Conservation (phyloP, 2,797 vertebrate species). For the Xenentodon cancila region DNA sequence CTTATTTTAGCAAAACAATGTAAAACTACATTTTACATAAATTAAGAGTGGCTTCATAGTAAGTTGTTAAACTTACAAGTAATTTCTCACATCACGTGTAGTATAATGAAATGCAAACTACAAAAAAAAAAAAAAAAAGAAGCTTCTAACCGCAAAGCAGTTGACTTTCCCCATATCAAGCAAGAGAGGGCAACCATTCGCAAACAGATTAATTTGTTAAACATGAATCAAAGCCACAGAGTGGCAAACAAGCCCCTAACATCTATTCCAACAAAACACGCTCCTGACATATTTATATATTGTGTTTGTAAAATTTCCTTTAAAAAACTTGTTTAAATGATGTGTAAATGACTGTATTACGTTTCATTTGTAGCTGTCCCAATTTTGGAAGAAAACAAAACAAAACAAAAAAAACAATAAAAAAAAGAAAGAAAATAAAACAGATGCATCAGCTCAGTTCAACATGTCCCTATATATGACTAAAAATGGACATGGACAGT, state of each 20-base stretch:
- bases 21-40: neutral
- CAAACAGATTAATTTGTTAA: neutral
- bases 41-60: neutral
- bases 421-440: neutral
- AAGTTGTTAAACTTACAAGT: neutral
- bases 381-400: neutral
- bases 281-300: neutral
- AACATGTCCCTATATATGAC: constrained; percentile 15
- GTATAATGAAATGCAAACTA: neutral
- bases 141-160: neutral
- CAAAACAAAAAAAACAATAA: neutral
- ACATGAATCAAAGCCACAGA: neutral
- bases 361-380: neutral
- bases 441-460: constrained; percentile 10
- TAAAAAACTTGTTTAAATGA: neutral
- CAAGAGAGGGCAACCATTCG: neutral
- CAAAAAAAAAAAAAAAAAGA: neutral
- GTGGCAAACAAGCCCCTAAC: neutral
- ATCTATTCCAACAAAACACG: neutral
- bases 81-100: neutral
- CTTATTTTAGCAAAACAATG: neutral
- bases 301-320: neutral
- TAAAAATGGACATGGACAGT: constrained; percentile 5
- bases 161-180: no score
- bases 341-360: neutral